Conservation (phyloP, 2,888 invertebrate species). For the Drosophila mettleri region DNA sequence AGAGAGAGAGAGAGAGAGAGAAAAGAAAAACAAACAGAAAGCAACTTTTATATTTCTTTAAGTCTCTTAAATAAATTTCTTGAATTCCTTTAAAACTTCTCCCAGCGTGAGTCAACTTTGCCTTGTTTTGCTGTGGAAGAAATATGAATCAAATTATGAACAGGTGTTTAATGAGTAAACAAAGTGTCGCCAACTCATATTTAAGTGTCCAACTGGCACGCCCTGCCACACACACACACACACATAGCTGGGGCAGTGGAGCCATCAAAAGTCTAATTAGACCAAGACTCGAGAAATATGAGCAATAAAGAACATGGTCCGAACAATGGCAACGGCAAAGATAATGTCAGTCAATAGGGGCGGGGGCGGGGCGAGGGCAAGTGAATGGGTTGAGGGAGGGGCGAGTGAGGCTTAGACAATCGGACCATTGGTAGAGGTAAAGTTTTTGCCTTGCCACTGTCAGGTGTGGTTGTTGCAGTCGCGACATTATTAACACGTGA, state of each 20-base stretch:
- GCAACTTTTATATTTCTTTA: not conserved
- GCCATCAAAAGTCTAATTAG: constrained; percentile 41
- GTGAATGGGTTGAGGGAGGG: not conserved
- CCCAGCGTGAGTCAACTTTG: not conserved
- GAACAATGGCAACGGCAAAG: constrained; percentile 8
- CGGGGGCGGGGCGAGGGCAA: not conserved
- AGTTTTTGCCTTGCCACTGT: constrained; percentile 20
- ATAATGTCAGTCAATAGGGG: constrained; percentile 40
- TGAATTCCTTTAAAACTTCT: not conserved
- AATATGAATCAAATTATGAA: constrained; percentile 1
- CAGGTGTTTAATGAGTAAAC: constrained; percentile 4
- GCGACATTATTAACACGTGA: constrained; percentile 72
- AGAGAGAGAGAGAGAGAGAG: too few species aligned
- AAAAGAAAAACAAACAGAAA: too few species aligned
- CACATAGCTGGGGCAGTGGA: constrained; percentile 16
- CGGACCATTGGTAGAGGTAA: constrained; percentile 17
- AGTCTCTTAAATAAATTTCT: not conserved
- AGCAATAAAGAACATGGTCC: constrained; percentile 10
- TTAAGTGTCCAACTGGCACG: constrained; percentile 19
- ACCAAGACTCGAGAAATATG: constrained; percentile 11
- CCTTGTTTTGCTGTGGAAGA: not conserved
- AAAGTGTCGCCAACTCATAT: constrained; percentile 4
- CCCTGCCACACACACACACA: constrained; percentile 17
- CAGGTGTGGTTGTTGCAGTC: constrained; percentile 50
- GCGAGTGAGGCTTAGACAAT: constrained; percentile 15